Conservation (phyloP, 1,140 invertebrate genomes). For the Drosophila sp. region DNA sequence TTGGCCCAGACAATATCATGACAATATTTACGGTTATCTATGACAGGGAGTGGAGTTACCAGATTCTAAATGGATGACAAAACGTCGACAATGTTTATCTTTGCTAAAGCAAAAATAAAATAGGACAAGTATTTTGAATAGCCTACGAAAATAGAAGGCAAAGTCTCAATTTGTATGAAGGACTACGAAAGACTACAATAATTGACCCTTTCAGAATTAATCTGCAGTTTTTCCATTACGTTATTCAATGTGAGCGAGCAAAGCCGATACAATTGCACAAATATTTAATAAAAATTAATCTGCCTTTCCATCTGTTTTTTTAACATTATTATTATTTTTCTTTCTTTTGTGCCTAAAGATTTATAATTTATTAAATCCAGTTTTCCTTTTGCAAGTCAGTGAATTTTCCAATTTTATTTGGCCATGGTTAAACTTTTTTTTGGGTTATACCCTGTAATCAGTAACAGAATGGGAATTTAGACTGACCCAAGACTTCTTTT, state of each 20-base stretch:
- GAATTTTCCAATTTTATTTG: slow-evolving; percentile 15
- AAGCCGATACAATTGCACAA: slow-evolving; percentile 16
- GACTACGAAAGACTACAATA: not conserved
- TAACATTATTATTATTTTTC: slow-evolving; percentile 19
- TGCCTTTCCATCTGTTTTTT: slow-evolving; percentile 7
- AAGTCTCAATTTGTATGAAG: not conserved
- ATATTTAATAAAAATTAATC: slow-evolving; percentile 20
- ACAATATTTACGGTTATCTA: slow-evolving; percentile 33
- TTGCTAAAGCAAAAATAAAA: not conserved
- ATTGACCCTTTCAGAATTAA: not conserved
- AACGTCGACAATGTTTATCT: slow-evolving; percentile 12
- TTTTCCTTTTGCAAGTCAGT: slow-evolving; percentile 46
- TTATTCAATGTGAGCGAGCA: not conserved
- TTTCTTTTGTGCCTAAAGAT: slow-evolving; percentile 14
- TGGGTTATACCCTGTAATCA: not conserved
- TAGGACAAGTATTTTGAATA: not conserved
- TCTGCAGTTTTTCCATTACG: not conserved
- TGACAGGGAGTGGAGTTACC: not conserved
- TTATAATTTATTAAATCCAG: not conserved
- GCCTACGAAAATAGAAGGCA: not conserved
- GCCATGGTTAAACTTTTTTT: not conserved
- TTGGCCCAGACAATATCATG: slow-evolving; percentile 24
- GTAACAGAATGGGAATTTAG: not conserved
- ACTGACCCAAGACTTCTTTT: too few relatives aligned
- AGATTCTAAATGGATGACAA: slow-evolving; percentile 16